Percentiles rank a stretch among this genome's conserved stretches.
These are phyloP conservation scores for Syrphus vitripennis DNA, from an alignment of 2,888 invertebrate species.

Conservation along the genomic window DNA sequence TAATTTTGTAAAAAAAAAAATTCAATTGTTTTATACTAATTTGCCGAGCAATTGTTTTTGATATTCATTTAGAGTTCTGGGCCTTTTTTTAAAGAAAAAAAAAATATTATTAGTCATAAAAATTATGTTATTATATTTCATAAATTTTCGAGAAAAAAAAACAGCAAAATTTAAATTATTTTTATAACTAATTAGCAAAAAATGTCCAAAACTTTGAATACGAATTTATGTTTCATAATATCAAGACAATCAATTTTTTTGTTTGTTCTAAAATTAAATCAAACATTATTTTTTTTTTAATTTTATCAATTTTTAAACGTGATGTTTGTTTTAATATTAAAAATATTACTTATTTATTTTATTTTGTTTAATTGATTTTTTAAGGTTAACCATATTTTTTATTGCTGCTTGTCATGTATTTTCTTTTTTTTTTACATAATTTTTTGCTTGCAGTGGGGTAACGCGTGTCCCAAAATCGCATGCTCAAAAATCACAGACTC, in stretches of 20 bases:
- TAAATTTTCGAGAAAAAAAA: constrained; percentile 30
- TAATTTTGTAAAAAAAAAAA: constrained; percentile 22
- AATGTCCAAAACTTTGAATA: constrained; percentile 82
- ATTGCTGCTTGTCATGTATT: constrained; percentile 75
- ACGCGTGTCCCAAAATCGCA: constrained; percentile 92
- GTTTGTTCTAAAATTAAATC: constrained; percentile 61
- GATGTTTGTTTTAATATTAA: constrained; percentile 15
- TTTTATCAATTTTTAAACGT: constrained; percentile 41
- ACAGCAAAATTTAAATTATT: constrained; percentile 60
- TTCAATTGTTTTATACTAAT: constrained; percentile 43
- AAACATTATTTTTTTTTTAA: constrained; percentile 70
- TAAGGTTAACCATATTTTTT: constrained; percentile 72
- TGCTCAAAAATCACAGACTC: constrained; percentile 82
- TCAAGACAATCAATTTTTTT: constrained; percentile 58
- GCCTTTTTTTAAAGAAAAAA: constrained; percentile 55
- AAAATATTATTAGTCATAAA: constrained; percentile 32
- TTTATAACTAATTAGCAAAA: constrained; percentile 73
- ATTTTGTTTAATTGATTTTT: constrained; percentile 41
- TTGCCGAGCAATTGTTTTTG: constrained; percentile 49
- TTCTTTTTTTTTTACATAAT: constrained; percentile 68
- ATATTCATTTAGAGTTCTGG: constrained; percentile 69
- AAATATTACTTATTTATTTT: constrained; percentile 2
- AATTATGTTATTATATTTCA: constrained; percentile 46
- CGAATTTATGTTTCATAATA: constrained; percentile 74
- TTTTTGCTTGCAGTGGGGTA: constrained; percentile 91